These are phyloP conservation scores for Chaetodon trifascialis DNA, from an alignment of 2,113 vertebrate species.

Conservation along the genomic window DNA sequence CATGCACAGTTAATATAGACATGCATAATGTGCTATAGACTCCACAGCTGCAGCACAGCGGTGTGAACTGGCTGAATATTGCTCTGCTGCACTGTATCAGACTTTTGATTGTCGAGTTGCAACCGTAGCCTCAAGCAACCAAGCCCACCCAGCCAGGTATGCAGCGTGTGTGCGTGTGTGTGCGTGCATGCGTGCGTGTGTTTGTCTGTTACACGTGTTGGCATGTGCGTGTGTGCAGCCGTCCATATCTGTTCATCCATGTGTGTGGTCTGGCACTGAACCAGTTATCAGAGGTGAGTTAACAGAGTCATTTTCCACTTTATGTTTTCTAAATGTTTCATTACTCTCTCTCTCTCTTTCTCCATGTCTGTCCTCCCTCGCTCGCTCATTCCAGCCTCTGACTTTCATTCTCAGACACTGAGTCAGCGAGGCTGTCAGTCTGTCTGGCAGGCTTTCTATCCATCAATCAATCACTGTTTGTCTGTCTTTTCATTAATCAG, in stretches of 20 bases:
- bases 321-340: conserved; percentile 68
- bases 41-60: background rate
- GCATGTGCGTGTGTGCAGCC: conserved; percentile 39
- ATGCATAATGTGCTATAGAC: background rate
- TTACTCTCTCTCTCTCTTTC: conserved; percentile 31
- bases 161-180: conserved; percentile 39
- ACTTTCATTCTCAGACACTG: conserved; percentile 73
- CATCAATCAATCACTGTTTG: conserved; percentile 40
- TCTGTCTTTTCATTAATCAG: conserved; percentile 12
- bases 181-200: conserved; percentile 23
- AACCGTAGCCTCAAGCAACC: conserved; percentile 68
- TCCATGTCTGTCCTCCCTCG: conserved; percentile 1
- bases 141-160: conserved; percentile 81
- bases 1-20: background rate
- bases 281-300: conserved; percentile 77
- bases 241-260: conserved; percentile 63
- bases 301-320: conserved; percentile 71
- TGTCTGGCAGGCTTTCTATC: conserved; percentile 56
- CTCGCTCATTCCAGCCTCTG: conserved; percentile 39
- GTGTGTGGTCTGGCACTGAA: conserved; percentile 81
- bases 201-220: conserved; percentile 20
- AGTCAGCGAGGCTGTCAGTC: conserved; percentile 65
- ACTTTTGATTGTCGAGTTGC: conserved; percentile 46
- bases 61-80: background rate
- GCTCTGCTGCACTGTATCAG: background rate